Evolutionary conservation across 2,888 invertebrate species (phyloP).

Genomic region (Caenorhabditis japonica): DNA sequence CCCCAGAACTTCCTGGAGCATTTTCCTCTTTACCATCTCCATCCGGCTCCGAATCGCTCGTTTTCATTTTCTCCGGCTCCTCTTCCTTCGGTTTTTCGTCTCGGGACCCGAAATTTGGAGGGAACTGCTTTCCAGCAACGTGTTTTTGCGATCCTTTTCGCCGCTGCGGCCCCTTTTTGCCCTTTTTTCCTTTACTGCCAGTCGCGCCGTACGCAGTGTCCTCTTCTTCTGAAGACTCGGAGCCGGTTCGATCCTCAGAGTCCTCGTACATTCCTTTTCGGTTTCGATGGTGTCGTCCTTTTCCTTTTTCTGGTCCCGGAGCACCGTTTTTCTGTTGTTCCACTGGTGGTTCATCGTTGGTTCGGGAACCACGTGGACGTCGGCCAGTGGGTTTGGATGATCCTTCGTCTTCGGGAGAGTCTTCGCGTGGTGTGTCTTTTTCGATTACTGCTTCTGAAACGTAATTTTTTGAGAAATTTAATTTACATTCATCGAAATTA

Average conservation of each 20-base stretch:
- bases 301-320: background rate
- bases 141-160: background rate
- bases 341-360: background rate
- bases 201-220: conserved; percentile 7
- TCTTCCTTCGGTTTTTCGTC: conserved; percentile 1
- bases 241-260: conserved; percentile 3
- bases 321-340: background rate
- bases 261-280: background rate
- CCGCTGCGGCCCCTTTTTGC: background rate
- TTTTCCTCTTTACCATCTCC: background rate
- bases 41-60: too few species aligned
- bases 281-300: background rate
- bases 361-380: conserved; percentile 1
- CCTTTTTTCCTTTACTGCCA: conserved; percentile 14
- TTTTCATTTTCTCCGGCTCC: too few species aligned
- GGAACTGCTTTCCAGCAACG: conserved; percentile 18
- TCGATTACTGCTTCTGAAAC: conserved; percentile 12
- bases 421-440: conserved; percentile 8
- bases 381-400: conserved; percentile 5
- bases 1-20: background rate
- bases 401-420: conserved; percentile 34
- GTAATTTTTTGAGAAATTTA: background rate
- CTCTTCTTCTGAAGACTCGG: conserved; percentile 19
- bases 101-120: conserved; percentile 16
- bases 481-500: background rate